Evolutionary conservation across 2,888 invertebrate genomes (phyloP), one percentile per base, ranked within the genome.

Genomic region (Phorcus lineatus): DNA sequence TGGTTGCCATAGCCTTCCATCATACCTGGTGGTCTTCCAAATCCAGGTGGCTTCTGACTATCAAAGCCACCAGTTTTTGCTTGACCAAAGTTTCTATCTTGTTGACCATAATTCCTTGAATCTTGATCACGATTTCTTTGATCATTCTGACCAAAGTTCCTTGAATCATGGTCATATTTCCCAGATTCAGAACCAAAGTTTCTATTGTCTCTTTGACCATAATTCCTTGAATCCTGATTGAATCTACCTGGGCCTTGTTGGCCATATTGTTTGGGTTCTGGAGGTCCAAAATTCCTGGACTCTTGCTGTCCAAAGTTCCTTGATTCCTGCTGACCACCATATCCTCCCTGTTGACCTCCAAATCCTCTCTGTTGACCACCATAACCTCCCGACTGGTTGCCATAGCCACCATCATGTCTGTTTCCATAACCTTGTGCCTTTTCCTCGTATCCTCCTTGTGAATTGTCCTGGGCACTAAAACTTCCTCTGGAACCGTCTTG

Each of bases 281-380:
- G 28, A 36, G 24, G 57, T 31, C 55, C 31, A n/a, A 7, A 19
- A 19, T 17, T 24, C 11, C 76, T 31, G 13, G 55, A 76, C 28
- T 57, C 36, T 54, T 57, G 28, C 24, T 7, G 28, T 17, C 57
- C 31, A 28, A 28, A 31, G 80, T 81, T 84, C 47, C 77, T 80
- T 11, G 67, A 76, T 13, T 76, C 78, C 36, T 83, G 80, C 17
- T 77, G 80, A 53, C 77, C 80, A 36, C 79, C 82, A 82, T 81
- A 84, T 47, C 83, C 80, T 28, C 79, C 67, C 47, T 62, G 24
- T n/a, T 70, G 31, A 62, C 55, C 36, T 28, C 62, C 47, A 67
- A 67, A 80, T 66, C 77, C 70, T 24, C 74, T 78, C 52, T 81
- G 80, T 53, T 77, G 77, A 40, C 70, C 77, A 74, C 79, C 76